Evolutionary conservation across 92 coral and sea anemone species (phyloP), one percentile per base, ranked within the genome.

Genomic region (Phenganax marumi): DNA sequence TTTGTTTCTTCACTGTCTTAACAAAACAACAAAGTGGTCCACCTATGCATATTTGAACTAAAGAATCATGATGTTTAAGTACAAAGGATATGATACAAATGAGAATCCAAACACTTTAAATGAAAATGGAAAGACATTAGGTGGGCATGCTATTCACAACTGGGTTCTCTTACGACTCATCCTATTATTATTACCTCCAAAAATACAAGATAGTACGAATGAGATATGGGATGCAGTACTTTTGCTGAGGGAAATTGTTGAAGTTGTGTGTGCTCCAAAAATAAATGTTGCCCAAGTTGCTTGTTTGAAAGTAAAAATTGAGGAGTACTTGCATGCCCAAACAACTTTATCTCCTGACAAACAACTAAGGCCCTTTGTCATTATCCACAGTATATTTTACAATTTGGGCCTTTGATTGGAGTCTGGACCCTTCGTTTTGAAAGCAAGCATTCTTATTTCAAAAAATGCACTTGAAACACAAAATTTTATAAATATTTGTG

Each of bases 111-210:
- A 13, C 61, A 49, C 49, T 1, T 22, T 47, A 49, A 68, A 50
- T 81, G 73, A 33, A 49, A 26, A 73, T 71, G 61, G 70, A 11
- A 52, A 43, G 18, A 70, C 70, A 50, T 7, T 80, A 10, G 74
- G 80, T 52, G 80, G 80, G 7, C 80, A 75, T 55, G 89, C 89
- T 24, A 43, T 85, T 12, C 84, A 87, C 56, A 87, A 53, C 50
- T 87, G 89, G 89, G 82, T 83, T 54, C 55, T 87, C 33, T 74
- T 73, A 47, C 46, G 89, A 10, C 76, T 82, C 23, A 17, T 82
- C 21, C 89, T 87, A 54, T 56, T 82, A 10, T 26, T 87, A 33
- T 51, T 87, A 17, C 64, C 48, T 54, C 54, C 50, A 1, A 75
- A 75, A 75, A 33, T 75, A 12, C 18, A 64, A 23, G 81, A 80